Base-by-base conservation (phyloP, 2,888 invertebrate species). In the Camponotus fellah region DNA sequence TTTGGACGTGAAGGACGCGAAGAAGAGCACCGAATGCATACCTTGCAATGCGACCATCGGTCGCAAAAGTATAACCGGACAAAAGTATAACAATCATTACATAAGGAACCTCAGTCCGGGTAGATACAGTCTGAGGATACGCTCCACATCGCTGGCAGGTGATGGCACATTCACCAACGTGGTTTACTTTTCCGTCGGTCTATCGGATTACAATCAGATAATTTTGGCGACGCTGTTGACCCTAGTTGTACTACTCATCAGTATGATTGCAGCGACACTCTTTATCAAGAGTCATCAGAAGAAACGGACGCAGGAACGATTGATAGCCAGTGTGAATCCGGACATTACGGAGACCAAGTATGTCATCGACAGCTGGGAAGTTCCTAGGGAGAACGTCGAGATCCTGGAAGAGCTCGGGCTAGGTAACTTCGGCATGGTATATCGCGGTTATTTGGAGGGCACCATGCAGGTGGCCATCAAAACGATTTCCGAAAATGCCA, bases 361-460 rank as follows among this genome's bases (percentile, higher is more conserved):
- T 93, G 95, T 96, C 49, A 96, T 96, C 26, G 97, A 97, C 92
- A 96, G 96, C 83, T 97, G 97, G 97, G 97, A 97, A 94, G 96
- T 97, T 40, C 95, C 95, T 0, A 93, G 97, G 37, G 96, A 96
- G 5, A 96, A 96, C 88, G 95, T 97, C 1, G 95, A 95, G 69
- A 91, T 97, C 4, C 88, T 95, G 6, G 94, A 95, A 66, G 95
- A 95, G 81, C 94, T 97, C 21, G 97, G 97, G 0, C 95, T 96
- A 85, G 97, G 97, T 3, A 96, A 97, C 5, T 98, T 98, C 94
- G 97, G 97, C 1, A 96, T 96, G 95, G 97, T 98, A 0, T 96
- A 96, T 90, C 96, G 96, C 89, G 97, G 97, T 0, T 92, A 95
- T 5, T 93, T 96, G 5, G 91, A 92, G 46, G 92, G 92, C 9